These are phyloP conservation scores for Calosoma granatense DNA, from an alignment of 1,140 invertebrate species.

Conservation along the genomic window DNA sequence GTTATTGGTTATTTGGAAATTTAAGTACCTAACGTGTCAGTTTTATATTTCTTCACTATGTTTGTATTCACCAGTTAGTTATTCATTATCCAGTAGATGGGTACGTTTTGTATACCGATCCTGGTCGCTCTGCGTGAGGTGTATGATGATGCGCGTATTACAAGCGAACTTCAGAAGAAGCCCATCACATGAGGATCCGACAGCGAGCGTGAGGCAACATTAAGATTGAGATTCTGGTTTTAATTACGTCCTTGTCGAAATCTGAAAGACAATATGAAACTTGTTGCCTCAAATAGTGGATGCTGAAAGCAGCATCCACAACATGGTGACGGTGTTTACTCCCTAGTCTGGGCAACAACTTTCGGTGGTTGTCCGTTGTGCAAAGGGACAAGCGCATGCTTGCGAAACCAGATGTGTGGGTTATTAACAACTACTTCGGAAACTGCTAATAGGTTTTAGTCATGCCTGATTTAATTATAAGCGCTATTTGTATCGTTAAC, in stretches of 20 bases:
- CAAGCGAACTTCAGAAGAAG: neutral
- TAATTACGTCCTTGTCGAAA: conserved; percentile 6
- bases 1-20: too few relatives aligned
- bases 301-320: neutral
- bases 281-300: neutral
- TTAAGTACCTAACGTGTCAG: too few relatives aligned
- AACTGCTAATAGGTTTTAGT: conserved; percentile 6
- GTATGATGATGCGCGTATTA: neutral
- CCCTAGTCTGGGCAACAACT: too few relatives aligned
- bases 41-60: too few relatives aligned
- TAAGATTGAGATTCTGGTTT: conserved; percentile 2
- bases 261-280: conserved; percentile 4
- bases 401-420: neutral
- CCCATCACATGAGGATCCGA: neutral
- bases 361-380: too few relatives aligned
- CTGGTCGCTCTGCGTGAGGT: conserved; percentile 2
- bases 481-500: neutral
- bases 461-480: conserved; percentile 4
- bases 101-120: too few relatives aligned
- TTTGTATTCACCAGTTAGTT: too few relatives aligned
- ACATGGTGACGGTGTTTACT: neutral
- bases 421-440: conserved; percentile 9
- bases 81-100: too few relatives aligned
- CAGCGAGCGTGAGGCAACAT: conserved; percentile 5
- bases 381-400: too few relatives aligned